These are phyloP conservation scores for Leptocoma aspasia DNA, from an alignment of 2,113 vertebrate genomes.

Conservation along the genomic window DNA sequence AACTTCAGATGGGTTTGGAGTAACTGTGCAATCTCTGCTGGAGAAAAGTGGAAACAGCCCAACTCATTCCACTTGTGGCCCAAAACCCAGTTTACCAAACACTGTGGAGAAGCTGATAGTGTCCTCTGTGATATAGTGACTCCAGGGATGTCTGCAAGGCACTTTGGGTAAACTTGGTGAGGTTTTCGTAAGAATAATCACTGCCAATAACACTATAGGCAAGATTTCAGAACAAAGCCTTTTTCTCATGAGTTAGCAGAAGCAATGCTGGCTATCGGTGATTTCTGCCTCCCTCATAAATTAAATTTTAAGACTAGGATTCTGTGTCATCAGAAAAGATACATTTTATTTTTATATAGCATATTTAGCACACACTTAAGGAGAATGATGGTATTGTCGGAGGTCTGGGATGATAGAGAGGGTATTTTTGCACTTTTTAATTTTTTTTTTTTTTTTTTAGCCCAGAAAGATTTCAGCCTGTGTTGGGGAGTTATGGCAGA, in stretches of 20 bases:
- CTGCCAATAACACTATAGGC: neutral
- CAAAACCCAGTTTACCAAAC: neutral
- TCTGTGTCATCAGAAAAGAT: constrained; percentile 45
- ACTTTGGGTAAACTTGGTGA: neutral
- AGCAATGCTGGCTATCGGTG: neutral
- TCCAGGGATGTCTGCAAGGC: neutral
- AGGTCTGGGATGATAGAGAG: neutral
- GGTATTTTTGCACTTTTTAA: neutral
- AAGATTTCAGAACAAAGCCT: constrained; percentile 36
- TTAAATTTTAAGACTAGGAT: constrained; percentile 5
- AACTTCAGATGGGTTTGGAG: neutral
- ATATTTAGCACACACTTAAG: constrained; percentile 33
- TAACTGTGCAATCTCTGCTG: neutral
- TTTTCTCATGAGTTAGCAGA: constrained; percentile 65
- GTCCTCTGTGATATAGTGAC: neutral
- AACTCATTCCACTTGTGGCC: neutral
- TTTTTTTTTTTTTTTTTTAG: neutral
- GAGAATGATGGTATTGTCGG: constrained; percentile 26
- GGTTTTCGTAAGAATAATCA: neutral
- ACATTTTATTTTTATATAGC: constrained; percentile 51
- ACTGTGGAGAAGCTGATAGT: neutral
- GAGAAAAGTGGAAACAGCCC: neutral
- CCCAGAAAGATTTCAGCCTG: neutral
- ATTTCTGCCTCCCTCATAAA: constrained; percentile 40
- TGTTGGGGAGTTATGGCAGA: neutral